Evolutionary conservation across 2,113 vertebrate genomes (phyloP).

Genomic region (Bos javanicus): DNA sequence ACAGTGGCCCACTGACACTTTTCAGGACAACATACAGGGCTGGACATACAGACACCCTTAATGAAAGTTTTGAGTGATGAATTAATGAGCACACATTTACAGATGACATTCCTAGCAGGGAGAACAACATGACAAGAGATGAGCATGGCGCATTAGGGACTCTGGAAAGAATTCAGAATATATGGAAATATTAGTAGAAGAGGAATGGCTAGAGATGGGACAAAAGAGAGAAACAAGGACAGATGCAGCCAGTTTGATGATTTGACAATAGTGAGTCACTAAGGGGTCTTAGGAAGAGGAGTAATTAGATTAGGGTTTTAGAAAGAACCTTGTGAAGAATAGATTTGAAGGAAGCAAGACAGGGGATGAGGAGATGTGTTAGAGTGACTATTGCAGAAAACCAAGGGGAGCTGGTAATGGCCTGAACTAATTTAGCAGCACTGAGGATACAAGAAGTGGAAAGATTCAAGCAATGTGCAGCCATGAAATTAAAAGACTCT

Average conservation of each 20-base stretch:
- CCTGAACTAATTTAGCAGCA: not conserved
- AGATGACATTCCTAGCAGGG: not conserved
- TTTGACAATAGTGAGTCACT: not conserved
- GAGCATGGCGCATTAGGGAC: not conserved
- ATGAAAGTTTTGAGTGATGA: not conserved
- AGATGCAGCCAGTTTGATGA: not conserved
- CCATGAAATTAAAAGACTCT: not conserved
- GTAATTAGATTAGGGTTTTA: not conserved
- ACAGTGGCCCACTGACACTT: not conserved
- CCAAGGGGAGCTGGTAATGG: not conserved
- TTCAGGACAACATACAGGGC: not conserved
- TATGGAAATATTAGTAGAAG: not conserved
- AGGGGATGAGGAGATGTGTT: not conserved
- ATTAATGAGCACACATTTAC: not conserved
- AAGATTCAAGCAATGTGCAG: not conserved
- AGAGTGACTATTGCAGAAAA: not conserved
- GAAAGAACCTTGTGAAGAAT: not conserved
- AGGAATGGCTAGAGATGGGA: not conserved
- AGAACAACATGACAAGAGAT: not conserved
- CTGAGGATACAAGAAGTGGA: not conserved
- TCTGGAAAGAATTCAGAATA: conserved; percentile 11
- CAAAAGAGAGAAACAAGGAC: not conserved
- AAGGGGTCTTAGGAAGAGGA: not conserved
- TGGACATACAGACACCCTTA: not conserved
- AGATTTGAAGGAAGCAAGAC: not conserved